Conservation (phyloP, 2,797 vertebrate species). For the Masticophis lateralis region DNA sequence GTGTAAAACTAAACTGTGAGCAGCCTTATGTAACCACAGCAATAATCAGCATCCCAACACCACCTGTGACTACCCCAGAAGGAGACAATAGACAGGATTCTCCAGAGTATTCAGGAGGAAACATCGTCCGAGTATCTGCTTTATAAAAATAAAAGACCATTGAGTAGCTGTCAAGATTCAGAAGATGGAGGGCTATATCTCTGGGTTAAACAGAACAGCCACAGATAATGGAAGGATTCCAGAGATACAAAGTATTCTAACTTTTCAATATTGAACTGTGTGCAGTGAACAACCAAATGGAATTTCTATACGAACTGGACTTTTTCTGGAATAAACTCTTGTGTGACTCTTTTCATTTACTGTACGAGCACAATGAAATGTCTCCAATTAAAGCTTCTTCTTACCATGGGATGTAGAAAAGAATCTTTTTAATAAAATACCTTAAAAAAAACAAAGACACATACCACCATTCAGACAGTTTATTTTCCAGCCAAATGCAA, state of each 20-base stretch:
- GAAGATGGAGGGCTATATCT: slow-evolving; percentile 52
- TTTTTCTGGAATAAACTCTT: slow-evolving; percentile 46
- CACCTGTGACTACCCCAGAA: slow-evolving; percentile 80
- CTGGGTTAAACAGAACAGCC: slow-evolving; percentile 44
- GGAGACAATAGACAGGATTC: slow-evolving; percentile 80
- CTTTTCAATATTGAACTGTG: slow-evolving; percentile 45
- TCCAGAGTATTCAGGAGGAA: slow-evolving; percentile 81
- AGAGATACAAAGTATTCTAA: slow-evolving; percentile 52
- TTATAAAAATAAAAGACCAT: slow-evolving; percentile 80
- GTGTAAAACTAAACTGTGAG: slow-evolving; percentile 89
- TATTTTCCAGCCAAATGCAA: slow-evolving; percentile 72
- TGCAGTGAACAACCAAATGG: slow-evolving; percentile 62
- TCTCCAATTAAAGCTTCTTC: slow-evolving; percentile 76
- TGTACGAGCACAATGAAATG: slow-evolving; percentile 80
- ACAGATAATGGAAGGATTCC: slow-evolving; percentile 38
- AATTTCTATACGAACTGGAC: slow-evolving; percentile 65
- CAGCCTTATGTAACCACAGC: slow-evolving; percentile 85
- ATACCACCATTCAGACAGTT: slow-evolving; percentile 57
- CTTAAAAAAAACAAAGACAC: slow-evolving; percentile 42
- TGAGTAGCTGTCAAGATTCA: slow-evolving; percentile 53
- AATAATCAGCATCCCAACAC: slow-evolving; percentile 85
- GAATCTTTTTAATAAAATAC: slow-evolving; percentile 77
- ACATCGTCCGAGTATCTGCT: slow-evolving; percentile 90
- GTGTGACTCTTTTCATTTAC: slow-evolving; percentile 72
- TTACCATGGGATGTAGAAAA: slow-evolving; percentile 69